These are phyloP conservation scores for Pseudorectes ferrugineus DNA, from an alignment of 2,113 vertebrate species.

Conservation along the genomic window DNA sequence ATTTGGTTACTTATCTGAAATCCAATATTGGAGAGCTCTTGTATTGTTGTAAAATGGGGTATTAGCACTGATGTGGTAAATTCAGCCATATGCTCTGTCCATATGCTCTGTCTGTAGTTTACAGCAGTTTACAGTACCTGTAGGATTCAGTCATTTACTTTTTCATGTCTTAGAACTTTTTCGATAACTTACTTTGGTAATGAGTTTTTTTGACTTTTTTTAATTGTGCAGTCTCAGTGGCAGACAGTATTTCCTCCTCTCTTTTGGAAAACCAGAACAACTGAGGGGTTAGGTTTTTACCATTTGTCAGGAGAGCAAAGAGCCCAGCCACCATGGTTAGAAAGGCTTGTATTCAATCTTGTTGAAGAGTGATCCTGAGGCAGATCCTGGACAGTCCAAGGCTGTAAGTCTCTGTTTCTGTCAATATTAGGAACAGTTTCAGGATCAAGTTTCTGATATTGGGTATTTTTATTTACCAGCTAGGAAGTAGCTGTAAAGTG, in stretches of 20 bases:
- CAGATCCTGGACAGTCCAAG: not conserved
- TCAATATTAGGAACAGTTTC: not conserved
- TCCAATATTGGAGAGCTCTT: not conserved
- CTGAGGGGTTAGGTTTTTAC: not conserved
- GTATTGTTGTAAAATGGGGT: not conserved
- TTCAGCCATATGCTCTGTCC: not conserved
- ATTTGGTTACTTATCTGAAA: not conserved
- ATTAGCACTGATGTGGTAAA: not conserved
- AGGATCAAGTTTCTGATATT: not conserved
- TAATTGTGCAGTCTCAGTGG: not conserved
- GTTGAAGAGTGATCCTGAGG: not conserved
- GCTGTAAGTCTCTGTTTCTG: not conserved
- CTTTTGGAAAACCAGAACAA: not conserved
- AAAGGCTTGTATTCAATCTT: not conserved
- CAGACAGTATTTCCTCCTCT: not conserved
- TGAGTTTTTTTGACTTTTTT: not conserved
- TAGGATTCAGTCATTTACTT: not conserved
- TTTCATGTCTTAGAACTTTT: not conserved
- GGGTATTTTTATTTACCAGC: not conserved
- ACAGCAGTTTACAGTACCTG: not conserved
- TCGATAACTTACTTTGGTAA: not conserved
- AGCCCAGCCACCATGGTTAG: not conserved
- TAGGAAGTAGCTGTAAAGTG: not conserved
- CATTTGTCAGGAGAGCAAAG: not conserved
- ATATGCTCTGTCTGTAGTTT: not conserved